These are phyloP conservation scores for Apodemia hepburni DNA, from an alignment of 2,888 invertebrate species.

Conservation along the genomic window DNA sequence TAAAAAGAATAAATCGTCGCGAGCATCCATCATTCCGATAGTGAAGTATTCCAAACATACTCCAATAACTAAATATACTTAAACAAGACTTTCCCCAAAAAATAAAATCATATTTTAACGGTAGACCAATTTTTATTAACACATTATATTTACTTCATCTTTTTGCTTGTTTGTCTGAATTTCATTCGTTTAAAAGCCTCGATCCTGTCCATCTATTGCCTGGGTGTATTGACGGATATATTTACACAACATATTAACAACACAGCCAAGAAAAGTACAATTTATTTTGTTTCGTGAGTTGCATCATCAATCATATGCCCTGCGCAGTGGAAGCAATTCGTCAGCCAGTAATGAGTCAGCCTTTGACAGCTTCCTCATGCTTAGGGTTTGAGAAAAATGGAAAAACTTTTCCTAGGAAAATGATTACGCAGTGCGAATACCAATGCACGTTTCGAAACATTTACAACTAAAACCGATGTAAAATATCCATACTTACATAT, in stretches of 20 bases:
- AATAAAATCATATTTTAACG: too few relatives aligned
- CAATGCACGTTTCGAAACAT: background rate
- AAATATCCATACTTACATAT: background rate
- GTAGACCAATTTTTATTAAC: too few relatives aligned
- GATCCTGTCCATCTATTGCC: too few relatives aligned
- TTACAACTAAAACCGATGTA: background rate
- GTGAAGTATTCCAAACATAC: too few relatives aligned
- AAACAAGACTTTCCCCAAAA: too few relatives aligned
- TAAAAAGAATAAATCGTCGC: too few relatives aligned
- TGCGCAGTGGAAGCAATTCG: constrained; percentile 39
- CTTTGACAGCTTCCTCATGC: constrained; percentile 39
- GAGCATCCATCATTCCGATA: too few relatives aligned
- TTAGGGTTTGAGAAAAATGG: constrained; percentile 31
- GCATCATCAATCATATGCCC: constrained; percentile 45
- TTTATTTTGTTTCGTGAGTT: constrained; percentile 32
- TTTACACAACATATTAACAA: constrained; percentile 11
- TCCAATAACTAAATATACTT: too few relatives aligned
- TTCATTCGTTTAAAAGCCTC: too few relatives aligned
- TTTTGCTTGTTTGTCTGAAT: too few relatives aligned
- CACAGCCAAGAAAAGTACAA: constrained; percentile 11
- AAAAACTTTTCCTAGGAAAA: constrained; percentile 16
- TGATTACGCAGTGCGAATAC: background rate
- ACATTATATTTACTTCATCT: too few relatives aligned
- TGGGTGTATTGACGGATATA: constrained; percentile 3
- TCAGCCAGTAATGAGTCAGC: constrained; percentile 47